phyloP scores from a whole-genome alignment of 2,113 vertebrate species.

The Sylvietta virens region DNA sequence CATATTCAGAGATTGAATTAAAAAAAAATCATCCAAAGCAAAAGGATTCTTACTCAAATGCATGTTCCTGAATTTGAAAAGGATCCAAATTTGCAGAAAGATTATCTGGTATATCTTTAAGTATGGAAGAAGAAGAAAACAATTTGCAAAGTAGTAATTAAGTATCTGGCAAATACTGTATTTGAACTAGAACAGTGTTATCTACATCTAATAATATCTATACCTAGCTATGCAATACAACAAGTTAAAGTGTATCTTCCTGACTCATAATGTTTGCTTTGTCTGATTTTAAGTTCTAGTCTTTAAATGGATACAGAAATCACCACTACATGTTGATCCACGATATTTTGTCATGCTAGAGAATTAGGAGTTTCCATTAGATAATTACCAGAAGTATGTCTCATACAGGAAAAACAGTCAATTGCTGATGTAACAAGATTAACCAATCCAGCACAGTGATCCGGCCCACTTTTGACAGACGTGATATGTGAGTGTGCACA shows the following conservation, averaged over 20 bases:
- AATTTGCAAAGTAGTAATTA: slow-evolving; percentile 57
- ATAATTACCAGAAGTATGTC: slow-evolving; percentile 76
- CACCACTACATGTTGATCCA: slow-evolving; percentile 53
- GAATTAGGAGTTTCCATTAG: slow-evolving; percentile 76
- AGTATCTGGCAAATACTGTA: slow-evolving; percentile 53
- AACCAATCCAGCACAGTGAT: slow-evolving; percentile 74
- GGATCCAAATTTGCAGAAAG: slow-evolving; percentile 34
- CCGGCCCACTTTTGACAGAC: slow-evolving; percentile 70
- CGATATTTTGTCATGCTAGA: slow-evolving; percentile 64
- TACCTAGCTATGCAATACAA: slow-evolving; percentile 4
- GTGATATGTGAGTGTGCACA: slow-evolving; percentile 69
- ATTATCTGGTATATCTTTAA: slow-evolving; percentile 26
- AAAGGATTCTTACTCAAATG: slow-evolving; percentile 13
- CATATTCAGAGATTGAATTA: neutral
- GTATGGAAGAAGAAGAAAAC: slow-evolving; percentile 18
- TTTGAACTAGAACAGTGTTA: slow-evolving; percentile 42
- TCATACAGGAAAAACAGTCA: slow-evolving; percentile 79
- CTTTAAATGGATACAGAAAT: slow-evolving; percentile 60
- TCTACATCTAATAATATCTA: slow-evolving; percentile 29
- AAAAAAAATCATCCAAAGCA: neutral
- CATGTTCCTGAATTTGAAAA: slow-evolving; percentile 26
- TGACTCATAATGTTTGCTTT: slow-evolving; percentile 47
- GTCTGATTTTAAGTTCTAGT: slow-evolving; percentile 45
- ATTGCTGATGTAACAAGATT: slow-evolving; percentile 73
- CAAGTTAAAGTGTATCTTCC: slow-evolving; percentile 49